These are phyloP conservation scores for Aptenodytes patagonicus DNA, from an alignment of 2,113 vertebrate species.

Conservation along the genomic window DNA sequence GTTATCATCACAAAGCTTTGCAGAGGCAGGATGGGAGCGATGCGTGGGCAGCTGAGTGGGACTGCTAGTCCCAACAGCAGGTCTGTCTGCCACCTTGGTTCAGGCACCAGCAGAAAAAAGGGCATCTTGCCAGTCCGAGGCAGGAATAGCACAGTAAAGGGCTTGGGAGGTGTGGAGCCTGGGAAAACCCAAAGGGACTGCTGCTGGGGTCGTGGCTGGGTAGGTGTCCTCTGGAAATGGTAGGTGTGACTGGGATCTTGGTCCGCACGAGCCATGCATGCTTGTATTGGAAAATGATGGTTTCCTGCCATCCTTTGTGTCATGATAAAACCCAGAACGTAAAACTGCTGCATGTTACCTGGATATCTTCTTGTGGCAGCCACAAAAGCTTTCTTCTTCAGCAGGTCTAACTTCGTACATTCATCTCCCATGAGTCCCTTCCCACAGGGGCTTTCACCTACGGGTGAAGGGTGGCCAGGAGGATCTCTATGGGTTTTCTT, in stretches of 20 bases:
- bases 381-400: background rate
- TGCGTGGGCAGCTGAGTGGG: background rate
- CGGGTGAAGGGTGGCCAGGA: background rate
- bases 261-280: background rate
- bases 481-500: background rate
- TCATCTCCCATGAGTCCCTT: background rate
- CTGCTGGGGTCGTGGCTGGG: background rate
- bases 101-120: background rate
- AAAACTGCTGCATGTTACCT: background rate
- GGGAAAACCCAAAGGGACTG: background rate
- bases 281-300: background rate
- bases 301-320: background rate
- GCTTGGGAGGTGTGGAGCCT: background rate
- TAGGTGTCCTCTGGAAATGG: background rate
- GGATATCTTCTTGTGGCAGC: background rate
- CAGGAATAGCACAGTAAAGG: background rate
- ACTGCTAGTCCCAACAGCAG: background rate
- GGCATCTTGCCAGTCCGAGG: background rate
- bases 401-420: background rate
- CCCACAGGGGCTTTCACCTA: background rate
- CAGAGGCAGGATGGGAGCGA: background rate
- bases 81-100: background rate
- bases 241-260: background rate
- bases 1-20: background rate
- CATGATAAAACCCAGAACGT: rapidly evolving